Base-by-base conservation (phyloP, 2,888 invertebrate species). In the Fabriciana adippe region DNA sequence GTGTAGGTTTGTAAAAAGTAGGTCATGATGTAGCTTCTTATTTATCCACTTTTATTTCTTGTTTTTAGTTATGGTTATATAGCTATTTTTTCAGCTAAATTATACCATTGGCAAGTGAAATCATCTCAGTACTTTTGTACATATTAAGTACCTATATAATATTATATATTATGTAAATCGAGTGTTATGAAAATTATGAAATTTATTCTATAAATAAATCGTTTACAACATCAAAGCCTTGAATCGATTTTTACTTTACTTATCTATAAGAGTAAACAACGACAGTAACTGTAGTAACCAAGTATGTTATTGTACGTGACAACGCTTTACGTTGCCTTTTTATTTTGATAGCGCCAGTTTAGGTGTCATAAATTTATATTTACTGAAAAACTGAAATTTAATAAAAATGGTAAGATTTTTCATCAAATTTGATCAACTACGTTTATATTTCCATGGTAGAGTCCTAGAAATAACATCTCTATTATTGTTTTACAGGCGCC, bases 401-500 rank as follows among this genome's bases (percentile, higher is more conserved):
- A 57, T 21, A 2, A 65, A 59, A 54, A 70, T 65, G 69, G 59
- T 68, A 64, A 70, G 62, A 6, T 18, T 55, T 8, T 35, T 35
- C 1, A 15, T 55, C 6, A 15, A 50, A 31, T 1, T 31, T 60
- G 61, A 64, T 86, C 4, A 26, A 26, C 26, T 26, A 26, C 26
- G 4, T 26, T 41, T 11, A 11, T 41, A 11, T 8, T 41, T 41
- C 35, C 35, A 41, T 1, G 11, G 35, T 41, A 41, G 1, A 41
- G 35, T 11, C 11, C 8, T 41, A 11, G 8, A 41, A 11, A 41
- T 41, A 41, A 41, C 35, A 11, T 2, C 11, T 41, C 35, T 41
- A 8, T 2, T 41, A 41, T 41, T 11, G 8, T 41, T 41, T 53
- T 89, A 76, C 77, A 92, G 92, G 81, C 92, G 11, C 92, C 92